phyloP scores from a whole-genome alignment of 1,140 invertebrate genomes.

The Tetranychus cinnabarinus region DNA sequence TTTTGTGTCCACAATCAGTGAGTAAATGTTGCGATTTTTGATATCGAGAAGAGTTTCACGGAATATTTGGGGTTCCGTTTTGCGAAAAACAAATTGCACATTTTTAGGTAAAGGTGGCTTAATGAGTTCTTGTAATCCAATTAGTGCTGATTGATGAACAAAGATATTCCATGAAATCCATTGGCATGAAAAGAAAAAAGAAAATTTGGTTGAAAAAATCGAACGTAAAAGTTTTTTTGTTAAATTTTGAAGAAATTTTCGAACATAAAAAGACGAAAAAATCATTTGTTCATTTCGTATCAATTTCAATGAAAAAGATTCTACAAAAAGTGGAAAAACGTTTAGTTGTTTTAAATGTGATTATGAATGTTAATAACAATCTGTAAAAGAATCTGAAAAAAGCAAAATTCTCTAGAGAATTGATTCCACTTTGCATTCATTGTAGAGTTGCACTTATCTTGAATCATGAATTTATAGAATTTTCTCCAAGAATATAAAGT shows the following conservation, averaged over 20 bases:
- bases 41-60: conserved; percentile 51
- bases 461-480: no score
- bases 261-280: neutral
- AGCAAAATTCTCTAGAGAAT: neutral
- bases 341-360: neutral
- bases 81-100: conserved; percentile 53
- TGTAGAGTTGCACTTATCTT: no score
- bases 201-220: neutral
- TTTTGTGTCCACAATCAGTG: conserved; percentile 59
- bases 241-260: neutral
- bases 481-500: no score
- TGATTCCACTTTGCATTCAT: no score
- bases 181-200: neutral
- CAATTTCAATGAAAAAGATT: neutral
- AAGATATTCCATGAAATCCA: no score
- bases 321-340: neutral
- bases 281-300: neutral
- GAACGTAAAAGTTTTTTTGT: neutral
- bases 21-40: conserved; percentile 53
- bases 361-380: neutral
- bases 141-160: conserved; percentile 36
- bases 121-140: conserved; percentile 61
- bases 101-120: conserved; percentile 27
- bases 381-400: neutral
- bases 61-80: conserved; percentile 45